A percentile compares a stretch with the other conserved stretches of the same genome.
phyloP scores from a whole-genome alignment of 1,140 invertebrate species.

The Heliconius congener region DNA sequence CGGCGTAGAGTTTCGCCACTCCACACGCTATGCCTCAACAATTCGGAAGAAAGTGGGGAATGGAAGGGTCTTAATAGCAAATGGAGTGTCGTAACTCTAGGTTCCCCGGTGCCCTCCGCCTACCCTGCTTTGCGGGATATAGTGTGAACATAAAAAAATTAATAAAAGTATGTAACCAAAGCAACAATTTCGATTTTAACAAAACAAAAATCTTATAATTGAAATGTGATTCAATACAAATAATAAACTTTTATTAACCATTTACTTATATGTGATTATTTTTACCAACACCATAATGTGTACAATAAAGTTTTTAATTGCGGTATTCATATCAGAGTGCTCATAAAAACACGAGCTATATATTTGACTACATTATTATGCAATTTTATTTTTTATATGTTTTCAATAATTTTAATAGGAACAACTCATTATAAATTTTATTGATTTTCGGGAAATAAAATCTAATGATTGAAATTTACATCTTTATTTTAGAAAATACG shows the following conservation, averaged over 20 bases:
- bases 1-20: no score
- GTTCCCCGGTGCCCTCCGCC: no score
- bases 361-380: slow-evolving; percentile 6
- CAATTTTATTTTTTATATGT: slow-evolving; percentile 13
- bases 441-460: background rate
- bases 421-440: slow-evolving; percentile 5
- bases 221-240: no score
- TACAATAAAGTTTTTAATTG: slow-evolving; percentile 10
- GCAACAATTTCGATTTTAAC: no score
- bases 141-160: no score
- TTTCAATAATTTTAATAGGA: slow-evolving; percentile 7
- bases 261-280: slow-evolving; percentile 6
- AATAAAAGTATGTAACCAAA: no score
- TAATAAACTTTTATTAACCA: background rate
- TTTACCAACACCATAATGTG: slow-evolving; percentile 1
- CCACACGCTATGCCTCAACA: no score
- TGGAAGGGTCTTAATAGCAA: no score
- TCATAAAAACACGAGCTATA: slow-evolving; percentile 5
- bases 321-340: slow-evolving; percentile 1
- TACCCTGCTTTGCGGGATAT: no score
- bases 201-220: no score
- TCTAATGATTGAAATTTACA: background rate
- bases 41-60: no score
- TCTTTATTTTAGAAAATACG: background rate
- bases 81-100: no score